Base-by-base conservation (phyloP, 1,140 invertebrate genomes). In the Magallana angulata region DNA sequence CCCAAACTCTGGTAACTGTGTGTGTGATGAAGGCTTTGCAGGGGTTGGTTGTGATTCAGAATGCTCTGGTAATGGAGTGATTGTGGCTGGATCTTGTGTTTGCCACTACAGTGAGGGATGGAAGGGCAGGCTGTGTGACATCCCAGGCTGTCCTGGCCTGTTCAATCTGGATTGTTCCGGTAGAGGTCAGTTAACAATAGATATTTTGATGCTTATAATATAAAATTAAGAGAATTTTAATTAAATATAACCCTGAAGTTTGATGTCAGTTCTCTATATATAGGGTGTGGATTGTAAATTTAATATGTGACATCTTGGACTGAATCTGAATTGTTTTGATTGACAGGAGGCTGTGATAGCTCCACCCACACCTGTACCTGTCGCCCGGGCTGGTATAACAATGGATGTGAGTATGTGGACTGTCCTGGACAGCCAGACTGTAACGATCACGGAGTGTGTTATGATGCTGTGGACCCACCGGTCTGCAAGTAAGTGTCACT, bases 1-100 rank as follows among this genome's bases (percentile, higher is more conserved):
- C 0, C 82, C 86, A 11, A 91, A 93, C 85, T 90, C 91, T 57
- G 89, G 90, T n/a, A 12, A 83, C 18, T 93, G 92, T 89, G n/a
- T 82, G 48, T 93, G 92, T 88, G 90, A 92, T n/a, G 85, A 88
- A 71, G 92, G 92, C 16, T 93, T 91, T 92, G 90, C 90, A 12
- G 92, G 92, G 1, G 91, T 92, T n/a, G 92, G 92, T 0, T 93
- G 92, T 84, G 89, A 93, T 85, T 92, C 92, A 0, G 92, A 93
- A 86, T 93, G 92, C 82, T 92, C 92, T 12, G 92, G 89, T 84
- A 90, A 93, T 89, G 92, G 92, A 7, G 58, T 60, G 16, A 92
- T 93, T 82, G 58, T 62, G 11, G 90, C 85, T 60, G 90, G 90
- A 30, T 80, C 18, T 59, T 93, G 92, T 89, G 85, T 85, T 6